Evolutionary conservation across 2,113 vertebrate species (phyloP).

Genomic region (Puntigrus tetrazona): DNA sequence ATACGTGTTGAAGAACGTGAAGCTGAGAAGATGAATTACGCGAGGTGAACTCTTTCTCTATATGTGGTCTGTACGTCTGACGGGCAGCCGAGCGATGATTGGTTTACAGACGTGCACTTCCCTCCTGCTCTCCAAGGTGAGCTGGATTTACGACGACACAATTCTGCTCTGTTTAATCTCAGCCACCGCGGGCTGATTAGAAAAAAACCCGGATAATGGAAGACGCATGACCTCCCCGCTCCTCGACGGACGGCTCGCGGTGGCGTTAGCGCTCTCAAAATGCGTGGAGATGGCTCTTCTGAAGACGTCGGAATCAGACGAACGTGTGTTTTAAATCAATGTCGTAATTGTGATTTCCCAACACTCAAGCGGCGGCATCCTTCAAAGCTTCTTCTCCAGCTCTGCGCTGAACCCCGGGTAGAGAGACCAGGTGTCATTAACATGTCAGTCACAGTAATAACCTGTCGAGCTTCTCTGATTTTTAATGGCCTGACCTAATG

Average conservation of each 20-base stretch:
- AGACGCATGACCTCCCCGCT: slow-evolving; percentile 83
- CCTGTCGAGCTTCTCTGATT: slow-evolving; percentile 76
- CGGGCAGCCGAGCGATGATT: slow-evolving; percentile 86
- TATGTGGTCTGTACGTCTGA: slow-evolving; percentile 76
- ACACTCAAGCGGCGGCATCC: background rate
- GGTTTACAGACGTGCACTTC: slow-evolving; percentile 90
- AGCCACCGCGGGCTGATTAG: slow-evolving; percentile 86
- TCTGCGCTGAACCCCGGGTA: slow-evolving; percentile 25
- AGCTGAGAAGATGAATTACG: background rate
- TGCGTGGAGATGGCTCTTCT: slow-evolving; percentile 66
- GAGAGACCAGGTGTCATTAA: slow-evolving; percentile 70
- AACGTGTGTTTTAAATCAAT: slow-evolving; percentile 66
- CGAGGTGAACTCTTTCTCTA: background rate
- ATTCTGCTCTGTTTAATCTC: slow-evolving; percentile 84
- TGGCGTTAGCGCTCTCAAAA: slow-evolving; percentile 62
- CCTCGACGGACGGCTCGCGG: slow-evolving; percentile 66
- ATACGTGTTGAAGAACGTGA: background rate
- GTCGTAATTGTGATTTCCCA: slow-evolving; percentile 67
- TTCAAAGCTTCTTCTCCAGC: no score
- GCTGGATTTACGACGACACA: slow-evolving; percentile 84
- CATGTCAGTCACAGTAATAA: slow-evolving; percentile 67
- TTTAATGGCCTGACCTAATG: slow-evolving; percentile 97
- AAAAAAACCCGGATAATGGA: slow-evolving; percentile 80
- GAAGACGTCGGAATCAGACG: slow-evolving; percentile 73
- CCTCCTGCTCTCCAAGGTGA: slow-evolving; percentile 90